These are phyloP conservation scores for Mya arenaria DNA, from an alignment of 1,140 invertebrate genomes.

Conservation along the genomic window DNA sequence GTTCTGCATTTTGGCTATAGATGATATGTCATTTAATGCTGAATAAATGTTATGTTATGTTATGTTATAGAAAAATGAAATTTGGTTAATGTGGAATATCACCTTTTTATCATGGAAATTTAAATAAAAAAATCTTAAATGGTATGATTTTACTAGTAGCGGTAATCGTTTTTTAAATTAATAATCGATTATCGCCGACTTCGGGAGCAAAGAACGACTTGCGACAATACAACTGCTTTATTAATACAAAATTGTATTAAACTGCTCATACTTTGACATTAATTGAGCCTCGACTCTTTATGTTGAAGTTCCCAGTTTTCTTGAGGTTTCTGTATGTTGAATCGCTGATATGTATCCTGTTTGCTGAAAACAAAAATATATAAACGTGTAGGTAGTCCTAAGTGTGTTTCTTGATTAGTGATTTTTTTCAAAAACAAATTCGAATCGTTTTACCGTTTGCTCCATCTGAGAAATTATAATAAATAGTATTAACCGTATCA, in stretches of 20 bases:
- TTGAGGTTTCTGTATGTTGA: slow-evolving; percentile 4
- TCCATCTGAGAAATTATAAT: too few species aligned
- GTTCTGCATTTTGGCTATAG: too few species aligned
- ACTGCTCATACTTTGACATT: not conserved
- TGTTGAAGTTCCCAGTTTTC: not conserved
- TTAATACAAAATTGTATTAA: not conserved
- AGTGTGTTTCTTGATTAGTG: too few species aligned
- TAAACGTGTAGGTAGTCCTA: too few species aligned
- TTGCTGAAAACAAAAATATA: slow-evolving; percentile 13
- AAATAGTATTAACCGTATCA: too few species aligned
- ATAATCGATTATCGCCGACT: not conserved
- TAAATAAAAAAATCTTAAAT: not conserved
- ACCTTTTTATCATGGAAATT: not conserved
- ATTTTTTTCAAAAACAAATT: too few species aligned
- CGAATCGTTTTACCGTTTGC: too few species aligned
- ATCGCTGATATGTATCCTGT: slow-evolving; percentile 38
- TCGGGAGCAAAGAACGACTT: not conserved
- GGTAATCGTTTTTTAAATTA: not conserved
- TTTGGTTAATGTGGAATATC: not conserved
- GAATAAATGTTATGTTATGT: too few species aligned
- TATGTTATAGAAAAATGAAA: too few species aligned
- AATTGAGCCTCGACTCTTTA: slow-evolving; percentile 11
- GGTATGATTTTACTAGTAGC: not conserved
- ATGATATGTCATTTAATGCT: too few species aligned
- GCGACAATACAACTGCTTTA: not conserved